Conservation (phyloP, 2,797 vertebrate genomes). For the Bovichtus variegatus region DNA sequence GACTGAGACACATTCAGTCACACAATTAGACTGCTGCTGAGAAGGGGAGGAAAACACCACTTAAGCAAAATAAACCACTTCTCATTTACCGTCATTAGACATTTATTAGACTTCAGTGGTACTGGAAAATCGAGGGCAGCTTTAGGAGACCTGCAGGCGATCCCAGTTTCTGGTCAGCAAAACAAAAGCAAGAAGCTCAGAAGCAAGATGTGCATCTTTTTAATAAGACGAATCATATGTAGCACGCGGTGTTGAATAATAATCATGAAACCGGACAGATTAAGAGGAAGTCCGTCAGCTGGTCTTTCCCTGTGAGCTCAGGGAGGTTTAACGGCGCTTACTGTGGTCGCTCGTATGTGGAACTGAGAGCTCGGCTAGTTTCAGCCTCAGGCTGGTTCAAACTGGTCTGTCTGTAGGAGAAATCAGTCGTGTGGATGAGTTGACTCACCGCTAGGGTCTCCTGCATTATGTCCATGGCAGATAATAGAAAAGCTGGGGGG, state of each 20-base stretch:
- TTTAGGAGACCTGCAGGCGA: not conserved
- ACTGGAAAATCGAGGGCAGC: not conserved
- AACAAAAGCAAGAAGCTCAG: slow-evolving; percentile 5
- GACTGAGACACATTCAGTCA: not conserved
- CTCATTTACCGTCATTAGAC: slow-evolving; percentile 18
- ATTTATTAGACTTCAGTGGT: not conserved
- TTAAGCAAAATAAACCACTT: slow-evolving; percentile 21
- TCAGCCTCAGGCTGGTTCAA: slow-evolving; percentile 72
- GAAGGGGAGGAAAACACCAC: slow-evolving; percentile 40
- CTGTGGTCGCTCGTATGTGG: slow-evolving; percentile 48
- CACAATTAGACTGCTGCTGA: slow-evolving; percentile 1
- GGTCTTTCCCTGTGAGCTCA: slow-evolving; percentile 48
- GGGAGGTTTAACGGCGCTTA: slow-evolving; percentile 58
- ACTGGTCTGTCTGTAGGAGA: slow-evolving; percentile 65
- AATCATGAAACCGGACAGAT: slow-evolving; percentile 9
- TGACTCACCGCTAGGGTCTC: slow-evolving; percentile 35
- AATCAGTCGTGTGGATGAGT: slow-evolving; percentile 56
- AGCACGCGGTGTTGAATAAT: not conserved
- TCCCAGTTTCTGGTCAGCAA: not conserved
- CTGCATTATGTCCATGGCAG: slow-evolving; percentile 21
- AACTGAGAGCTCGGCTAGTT: slow-evolving; percentile 46
- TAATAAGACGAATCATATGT: not conserved
- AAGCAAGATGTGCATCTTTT: slow-evolving; percentile 5
- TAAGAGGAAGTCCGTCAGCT: slow-evolving; percentile 42
- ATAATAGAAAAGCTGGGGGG: slow-evolving; percentile 42